phyloP scores from a whole-genome alignment of 2,113 vertebrate species.

The Hippoglossus stenolepis region DNA sequence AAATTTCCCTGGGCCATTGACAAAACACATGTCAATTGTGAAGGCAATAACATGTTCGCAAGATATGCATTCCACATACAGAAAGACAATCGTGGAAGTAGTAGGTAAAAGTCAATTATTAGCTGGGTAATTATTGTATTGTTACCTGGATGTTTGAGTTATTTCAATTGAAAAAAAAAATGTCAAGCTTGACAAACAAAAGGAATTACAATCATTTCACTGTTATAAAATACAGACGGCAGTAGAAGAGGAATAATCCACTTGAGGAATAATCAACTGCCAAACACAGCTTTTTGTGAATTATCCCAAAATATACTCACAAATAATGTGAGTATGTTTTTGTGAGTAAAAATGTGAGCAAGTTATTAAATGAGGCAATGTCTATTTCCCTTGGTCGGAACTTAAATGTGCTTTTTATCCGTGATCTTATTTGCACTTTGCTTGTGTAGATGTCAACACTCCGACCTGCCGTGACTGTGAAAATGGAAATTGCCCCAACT shows the following conservation, averaged over 20 bases:
- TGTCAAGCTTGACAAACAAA: background rate
- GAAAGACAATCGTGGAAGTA: background rate
- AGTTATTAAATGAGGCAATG: background rate
- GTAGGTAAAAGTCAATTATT: background rate
- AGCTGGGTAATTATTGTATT: background rate
- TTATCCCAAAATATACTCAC: background rate
- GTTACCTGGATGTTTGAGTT: too few relatives aligned
- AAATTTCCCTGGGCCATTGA: too few relatives aligned
- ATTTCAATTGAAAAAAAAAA: background rate
- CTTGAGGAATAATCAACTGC: too few relatives aligned
- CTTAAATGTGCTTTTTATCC: background rate
- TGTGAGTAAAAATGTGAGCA: background rate
- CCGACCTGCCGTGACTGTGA: conserved; percentile 80
- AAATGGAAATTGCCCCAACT: conserved; percentile 70
- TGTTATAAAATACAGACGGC: too few relatives aligned
- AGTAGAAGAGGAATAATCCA: too few relatives aligned
- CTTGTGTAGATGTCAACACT: conserved; percentile 61
- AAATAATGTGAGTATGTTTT: too few relatives aligned
- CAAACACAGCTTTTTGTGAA: background rate
- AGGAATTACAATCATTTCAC: background rate
- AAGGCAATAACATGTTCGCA: background rate
- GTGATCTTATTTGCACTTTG: background rate
- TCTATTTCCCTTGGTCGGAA: background rate
- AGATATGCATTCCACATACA: background rate
- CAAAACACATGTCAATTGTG: too few relatives aligned